A percentile compares a stretch with the other conserved stretches of the same genome.
phyloP scores from a whole-genome alignment of 2,888 invertebrate genomes.

The Eudiplozoon nipponicum region DNA sequence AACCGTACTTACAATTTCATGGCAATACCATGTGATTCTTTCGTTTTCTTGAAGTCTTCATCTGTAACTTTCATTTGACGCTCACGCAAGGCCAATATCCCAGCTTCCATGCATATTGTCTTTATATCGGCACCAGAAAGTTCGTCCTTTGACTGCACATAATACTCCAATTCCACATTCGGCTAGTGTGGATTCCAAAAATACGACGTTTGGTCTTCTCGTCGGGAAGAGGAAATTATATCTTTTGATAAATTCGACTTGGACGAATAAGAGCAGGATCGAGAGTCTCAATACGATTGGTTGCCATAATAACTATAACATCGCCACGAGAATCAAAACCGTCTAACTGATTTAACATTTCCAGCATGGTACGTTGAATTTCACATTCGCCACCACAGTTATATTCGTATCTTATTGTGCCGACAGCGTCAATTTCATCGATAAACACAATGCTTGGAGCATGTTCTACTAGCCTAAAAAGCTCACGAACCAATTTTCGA shows the following conservation, averaged over 20 bases:
- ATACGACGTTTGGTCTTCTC: conserved; percentile 72
- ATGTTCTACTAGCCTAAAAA: conserved; percentile 20
- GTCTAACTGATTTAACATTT: conserved; percentile 78
- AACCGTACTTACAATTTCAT: too few species aligned
- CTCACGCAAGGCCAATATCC: conserved; percentile 1
- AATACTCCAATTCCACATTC: not conserved
- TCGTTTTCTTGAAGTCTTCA: not conserved
- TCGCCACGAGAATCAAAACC: conserved; percentile 37
- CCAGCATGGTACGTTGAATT: conserved; percentile 49
- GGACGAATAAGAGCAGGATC: conserved; percentile 41
- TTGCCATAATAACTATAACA: conserved; percentile 39
- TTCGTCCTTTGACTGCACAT: not conserved
- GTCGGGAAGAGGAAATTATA: conserved; percentile 81
- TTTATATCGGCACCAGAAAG: conserved; percentile 6
- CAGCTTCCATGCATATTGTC: conserved; percentile 4
- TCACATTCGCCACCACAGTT: conserved; percentile 1
- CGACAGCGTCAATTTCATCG: conserved; percentile 4
- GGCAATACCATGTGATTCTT: too few species aligned
- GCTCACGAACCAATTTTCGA: conserved; percentile 17
- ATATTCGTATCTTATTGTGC: conserved; percentile 2
- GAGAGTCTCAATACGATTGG: conserved; percentile 58
- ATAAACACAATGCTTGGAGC: conserved; percentile 5
- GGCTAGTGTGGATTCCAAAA: conserved; percentile 84
- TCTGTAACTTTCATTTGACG: not conserved
- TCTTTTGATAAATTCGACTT: conserved; percentile 4